Evolutionary conservation across 1,140 invertebrate genomes (phyloP), one percentile per base, ranked within the genome.

Genomic region (Cherax quadricarinatus): DNA sequence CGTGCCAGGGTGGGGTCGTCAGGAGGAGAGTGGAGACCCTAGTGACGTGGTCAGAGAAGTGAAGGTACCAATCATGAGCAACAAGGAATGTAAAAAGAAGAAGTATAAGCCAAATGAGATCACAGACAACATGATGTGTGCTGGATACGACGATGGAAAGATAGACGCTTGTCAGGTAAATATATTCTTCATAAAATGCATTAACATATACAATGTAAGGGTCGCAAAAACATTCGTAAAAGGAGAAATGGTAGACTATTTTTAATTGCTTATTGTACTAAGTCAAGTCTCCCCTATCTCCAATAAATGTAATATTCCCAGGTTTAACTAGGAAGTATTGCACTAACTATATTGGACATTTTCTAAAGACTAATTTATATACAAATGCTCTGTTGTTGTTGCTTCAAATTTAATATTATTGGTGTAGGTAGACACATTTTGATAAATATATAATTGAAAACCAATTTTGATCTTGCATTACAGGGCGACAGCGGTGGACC

Each of bases 401-500:
- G 53, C 3, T 57, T 14, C 9, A 57, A 57, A 57, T 57, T 9
- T 1, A 57, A 57, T 57, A 57, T 9, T 57, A 57, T 57, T 57
- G 53, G 1, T 57, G 9, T 14, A 6, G 53, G 53, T 57, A 14
- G 53, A 9, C 53, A 57, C 9, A 57, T 57, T 6, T 14, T 10
- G 53, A 57, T 9, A 57, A 5, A 57, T 57, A 57, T 57, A 57
- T 57, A 57, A 14, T 57, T 57, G 53, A 57, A 57, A 10, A 57
- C 30, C 2, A 57, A 57, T 57, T 57, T 10, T 57, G 9, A 57
- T 14, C 53, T 57, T 57, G 9, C 53, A 3, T 49, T n/a, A 41
- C 95, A 98, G 97, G 98, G 98, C 48, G 98, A 99, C 95, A 98
- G 98, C 94, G 98, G 98, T 88, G 98, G 98, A n/a, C 98, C 98